Evolutionary conservation across 2,888 invertebrate species (phyloP).

Genomic region (Tiliacea aurago): DNA sequence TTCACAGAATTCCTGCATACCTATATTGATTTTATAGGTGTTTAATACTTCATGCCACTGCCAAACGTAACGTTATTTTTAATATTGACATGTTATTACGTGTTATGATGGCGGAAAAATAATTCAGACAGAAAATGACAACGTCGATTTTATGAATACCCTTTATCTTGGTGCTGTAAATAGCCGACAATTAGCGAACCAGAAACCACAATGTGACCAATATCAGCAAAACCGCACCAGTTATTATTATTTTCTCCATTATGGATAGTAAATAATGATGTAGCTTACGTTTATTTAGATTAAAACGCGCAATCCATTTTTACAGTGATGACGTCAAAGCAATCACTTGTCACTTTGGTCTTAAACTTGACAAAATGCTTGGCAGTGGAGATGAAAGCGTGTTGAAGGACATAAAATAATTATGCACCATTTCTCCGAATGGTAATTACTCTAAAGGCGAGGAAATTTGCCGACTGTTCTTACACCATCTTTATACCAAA

Average conservation of each 20-base stretch:
- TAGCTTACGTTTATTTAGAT: slow-evolving; percentile 17
- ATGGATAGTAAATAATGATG: slow-evolving; percentile 18
- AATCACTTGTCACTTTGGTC: slow-evolving; percentile 55
- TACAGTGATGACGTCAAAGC: slow-evolving; percentile 50
- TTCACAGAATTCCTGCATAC: slow-evolving; percentile 49
- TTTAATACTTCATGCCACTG: slow-evolving; percentile 49
- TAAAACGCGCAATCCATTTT: slow-evolving; percentile 23
- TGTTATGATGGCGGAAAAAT: slow-evolving; percentile 18
- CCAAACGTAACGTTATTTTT: slow-evolving; percentile 44
- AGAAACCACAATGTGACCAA: slow-evolving; percentile 12
- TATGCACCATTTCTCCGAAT: slow-evolving; percentile 54
- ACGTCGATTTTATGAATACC: slow-evolving; percentile 4
- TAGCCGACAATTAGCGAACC: slow-evolving; percentile 11
- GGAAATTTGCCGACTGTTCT: slow-evolving; percentile 37
- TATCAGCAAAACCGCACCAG: slow-evolving; percentile 25
- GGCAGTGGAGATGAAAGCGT: slow-evolving; percentile 58
- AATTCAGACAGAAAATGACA: slow-evolving; percentile 17
- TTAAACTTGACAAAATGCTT: slow-evolving; percentile 60
- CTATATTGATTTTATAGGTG: slow-evolving; percentile 51
- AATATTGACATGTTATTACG: slow-evolving; percentile 32
- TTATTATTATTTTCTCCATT: slow-evolving; percentile 24
- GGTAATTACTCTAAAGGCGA: slow-evolving; percentile 50
- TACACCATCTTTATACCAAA: slow-evolving; percentile 47
- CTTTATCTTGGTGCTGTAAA: slow-evolving; percentile 9
- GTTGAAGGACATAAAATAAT: slow-evolving; percentile 57